Base-by-base conservation (phyloP, 2,797 vertebrate species). In the Ceryle rudis region DNA sequence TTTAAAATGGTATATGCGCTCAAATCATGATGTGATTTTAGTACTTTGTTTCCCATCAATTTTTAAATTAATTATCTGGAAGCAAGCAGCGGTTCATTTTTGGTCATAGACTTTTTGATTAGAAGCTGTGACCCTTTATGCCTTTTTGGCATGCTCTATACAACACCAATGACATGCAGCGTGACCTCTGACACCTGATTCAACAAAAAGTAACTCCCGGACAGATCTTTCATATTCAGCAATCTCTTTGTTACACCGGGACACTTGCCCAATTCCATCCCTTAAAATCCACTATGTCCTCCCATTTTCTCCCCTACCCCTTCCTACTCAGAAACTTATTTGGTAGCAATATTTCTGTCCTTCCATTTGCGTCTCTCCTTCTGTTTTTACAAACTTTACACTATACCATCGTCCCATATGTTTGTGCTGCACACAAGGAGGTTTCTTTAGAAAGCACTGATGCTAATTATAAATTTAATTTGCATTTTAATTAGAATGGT, bases 391-490 rank as follows among this genome's bases (percentile, higher is more conserved):
- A 98, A 99, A 98, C 97, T 98, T 98, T 98, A 98, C 98, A 98
- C 98, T 98, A 98, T 98, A 98, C 98, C 98, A 98, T 98, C 98
- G 74, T 97, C 99, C 99, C 99, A 99, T 99, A 99, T 99, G 99
- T 99, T 99, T 99, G 98, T 98, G 98, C 98, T 97, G 98, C 97
- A 98, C 98, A 98, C 99, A 99, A 99, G 99, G 99, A 99, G 99
- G 98, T 99, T 99, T 99, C 99, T 99, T 98, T 99, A 99, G 99
- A 99, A 99, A 99, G 99, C 98, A 98, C 99, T 99, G 99, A 99
- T 99, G 99, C 99, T 99, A 99, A 99, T 99, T 99, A 99, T 99
- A 99, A 99, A 99, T 99, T 99, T 99, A 99, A 99, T 99, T 99
- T 99, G 99, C 99, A 99, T 99, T 99, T 99, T 99, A 99, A 99